Conservation (phyloP, 2,797 vertebrate genomes). For the Phrynocephalus guinanensis region DNA sequence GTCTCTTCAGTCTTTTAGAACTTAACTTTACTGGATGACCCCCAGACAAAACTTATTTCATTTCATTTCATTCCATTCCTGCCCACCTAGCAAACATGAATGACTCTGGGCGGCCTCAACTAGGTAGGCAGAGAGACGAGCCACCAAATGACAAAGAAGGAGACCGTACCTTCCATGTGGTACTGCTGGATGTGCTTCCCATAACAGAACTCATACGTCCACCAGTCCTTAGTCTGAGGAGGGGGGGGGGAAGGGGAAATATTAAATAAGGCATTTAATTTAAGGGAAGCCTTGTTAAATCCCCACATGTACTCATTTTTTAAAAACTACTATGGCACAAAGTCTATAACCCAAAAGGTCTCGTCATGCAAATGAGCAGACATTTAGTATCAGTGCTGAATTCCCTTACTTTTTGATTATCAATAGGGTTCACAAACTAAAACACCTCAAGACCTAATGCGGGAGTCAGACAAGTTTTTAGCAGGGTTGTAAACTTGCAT, state of each 20-base stretch:
- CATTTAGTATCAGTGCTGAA: neutral
- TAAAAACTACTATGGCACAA: neutral
- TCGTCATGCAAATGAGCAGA: neutral
- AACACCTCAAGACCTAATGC: neutral
- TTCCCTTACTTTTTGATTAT: neutral
- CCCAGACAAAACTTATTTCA: neutral
- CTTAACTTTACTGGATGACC: neutral
- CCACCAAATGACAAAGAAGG: neutral
- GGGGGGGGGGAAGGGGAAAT: neutral
- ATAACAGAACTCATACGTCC: conserved; percentile 97
- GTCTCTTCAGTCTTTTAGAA: neutral
- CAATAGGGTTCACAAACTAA: neutral
- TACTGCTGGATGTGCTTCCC: conserved; percentile 93
- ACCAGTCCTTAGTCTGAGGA: conserved; percentile 95
- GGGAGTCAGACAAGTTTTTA: neutral
- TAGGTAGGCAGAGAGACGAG: neutral
- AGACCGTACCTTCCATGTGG: conserved; percentile 88
- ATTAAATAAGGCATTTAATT: neutral
- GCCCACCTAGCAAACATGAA: too few species aligned
- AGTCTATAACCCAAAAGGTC: neutral
- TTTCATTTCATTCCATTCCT: too few species aligned
- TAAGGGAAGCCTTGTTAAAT: neutral
- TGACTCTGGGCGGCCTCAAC: neutral
- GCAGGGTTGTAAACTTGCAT: neutral
- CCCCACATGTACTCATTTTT: neutral